These are phyloP conservation scores for Epinephelus cyanopodus DNA, from an alignment of 2,113 vertebrate genomes.

Conservation along the genomic window DNA sequence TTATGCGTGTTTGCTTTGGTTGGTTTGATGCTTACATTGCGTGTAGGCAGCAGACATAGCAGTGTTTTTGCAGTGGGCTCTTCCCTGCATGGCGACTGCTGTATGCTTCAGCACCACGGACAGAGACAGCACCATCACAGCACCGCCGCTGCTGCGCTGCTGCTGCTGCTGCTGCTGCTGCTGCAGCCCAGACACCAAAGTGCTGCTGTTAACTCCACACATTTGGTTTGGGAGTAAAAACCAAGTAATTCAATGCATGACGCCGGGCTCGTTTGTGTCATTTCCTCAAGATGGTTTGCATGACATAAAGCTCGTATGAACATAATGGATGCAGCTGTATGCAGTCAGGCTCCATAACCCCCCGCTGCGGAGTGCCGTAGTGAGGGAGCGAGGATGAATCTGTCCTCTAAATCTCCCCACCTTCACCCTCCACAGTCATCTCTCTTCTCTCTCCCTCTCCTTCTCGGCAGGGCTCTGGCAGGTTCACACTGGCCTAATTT, in stretches of 20 bases:
- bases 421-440: slow-evolving; percentile 34
- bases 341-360: slow-evolving; percentile 58
- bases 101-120: slow-evolving; percentile 65
- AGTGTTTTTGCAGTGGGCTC: background rate
- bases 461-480: slow-evolving; percentile 61
- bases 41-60: slow-evolving; percentile 12
- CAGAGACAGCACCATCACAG: slow-evolving; percentile 24
- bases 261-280: slow-evolving; percentile 20
- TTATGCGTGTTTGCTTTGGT: background rate
- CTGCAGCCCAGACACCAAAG: background rate
- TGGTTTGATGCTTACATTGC: background rate
- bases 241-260: slow-evolving; percentile 6
- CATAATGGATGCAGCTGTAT: slow-evolving; percentile 59
- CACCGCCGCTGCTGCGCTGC: too few relatives aligned
- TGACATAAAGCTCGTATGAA: slow-evolving; percentile 36
- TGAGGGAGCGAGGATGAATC: slow-evolving; percentile 46
- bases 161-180: background rate
- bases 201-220: slow-evolving; percentile 11
- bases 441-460: slow-evolving; percentile 30
- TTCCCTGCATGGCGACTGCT: background rate
- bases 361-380: slow-evolving; percentile 35
- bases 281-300: slow-evolving; percentile 16
- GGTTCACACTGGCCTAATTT: slow-evolving; percentile 66
- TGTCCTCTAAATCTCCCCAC: slow-evolving; percentile 52
- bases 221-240: slow-evolving; percentile 24